A percentile compares a stretch with the other conserved stretches of the same genome.
Conservation (phyloP, 1,140 invertebrate genomes). For the Drosophila ficusphila region DNA sequence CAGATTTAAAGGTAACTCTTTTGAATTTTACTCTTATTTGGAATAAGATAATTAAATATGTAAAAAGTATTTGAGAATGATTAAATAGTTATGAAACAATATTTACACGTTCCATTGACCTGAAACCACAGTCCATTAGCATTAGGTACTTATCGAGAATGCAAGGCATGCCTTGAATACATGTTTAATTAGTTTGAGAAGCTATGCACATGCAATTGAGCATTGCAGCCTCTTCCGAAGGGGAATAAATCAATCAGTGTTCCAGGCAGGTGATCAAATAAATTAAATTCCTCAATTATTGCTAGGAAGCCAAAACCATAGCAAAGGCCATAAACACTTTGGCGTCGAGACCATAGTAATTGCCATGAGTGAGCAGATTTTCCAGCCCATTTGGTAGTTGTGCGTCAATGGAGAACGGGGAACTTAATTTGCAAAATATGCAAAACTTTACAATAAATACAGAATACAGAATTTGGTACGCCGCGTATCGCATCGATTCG, state of each 20-base stretch:
- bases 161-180: constrained; percentile 44
- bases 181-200: constrained; percentile 66
- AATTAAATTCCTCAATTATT: constrained; percentile 28
- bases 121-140: not conserved
- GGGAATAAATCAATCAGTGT: constrained; percentile 44
- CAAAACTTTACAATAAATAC: constrained; percentile 42
- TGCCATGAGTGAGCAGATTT: constrained; percentile 50
- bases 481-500: constrained; percentile 20
- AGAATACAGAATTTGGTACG: constrained; percentile 5
- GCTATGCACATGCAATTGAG: constrained; percentile 10
- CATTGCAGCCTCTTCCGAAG: constrained; percentile 19
- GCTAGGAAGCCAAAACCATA: not conserved
- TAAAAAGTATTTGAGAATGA: no score
- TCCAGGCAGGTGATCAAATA: constrained; percentile 27
- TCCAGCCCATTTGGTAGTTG: constrained; percentile 59
- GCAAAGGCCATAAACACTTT: constrained; percentile 27
- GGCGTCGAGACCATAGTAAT: constrained; percentile 37
- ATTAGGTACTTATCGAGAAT: constrained; percentile 1
- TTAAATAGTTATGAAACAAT: not conserved
- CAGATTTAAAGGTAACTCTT: no score
- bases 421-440: constrained; percentile 52
- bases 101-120: not conserved
- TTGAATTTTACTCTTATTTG: no score
- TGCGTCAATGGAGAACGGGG: constrained; percentile 40
- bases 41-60: no score